Evolutionary conservation across 2,113 vertebrate genomes (phyloP).

Genomic region (Henicopernis longicauda): DNA sequence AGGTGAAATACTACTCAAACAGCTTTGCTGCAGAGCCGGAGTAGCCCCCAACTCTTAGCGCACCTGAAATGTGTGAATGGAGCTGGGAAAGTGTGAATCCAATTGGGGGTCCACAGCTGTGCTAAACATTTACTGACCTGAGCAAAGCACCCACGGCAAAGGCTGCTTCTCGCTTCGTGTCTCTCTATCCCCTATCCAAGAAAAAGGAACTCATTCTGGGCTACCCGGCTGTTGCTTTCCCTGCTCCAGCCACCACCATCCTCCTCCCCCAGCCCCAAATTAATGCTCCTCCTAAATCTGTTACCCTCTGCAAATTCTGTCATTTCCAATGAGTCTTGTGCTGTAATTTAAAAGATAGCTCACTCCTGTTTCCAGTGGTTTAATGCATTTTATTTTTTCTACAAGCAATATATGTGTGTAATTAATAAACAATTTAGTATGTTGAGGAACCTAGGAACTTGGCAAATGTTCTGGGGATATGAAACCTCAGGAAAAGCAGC

Average conservation of each 20-base stretch:
- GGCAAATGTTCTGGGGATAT: conserved; percentile 97
- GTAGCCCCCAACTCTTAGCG: neutral
- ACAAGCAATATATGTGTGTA: conserved; percentile 95
- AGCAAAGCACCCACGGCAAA: neutral
- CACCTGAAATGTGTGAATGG: neutral
- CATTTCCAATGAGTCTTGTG: conserved; percentile 59
- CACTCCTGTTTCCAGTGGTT: conserved; percentile 74
- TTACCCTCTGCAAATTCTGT: conserved; percentile 52
- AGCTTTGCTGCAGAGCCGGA: neutral
- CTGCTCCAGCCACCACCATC: neutral
- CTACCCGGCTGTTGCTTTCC: neutral
- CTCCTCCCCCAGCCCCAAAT: neutral
- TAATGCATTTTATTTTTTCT: conserved; percentile 86
- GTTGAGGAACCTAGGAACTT: conserved; percentile 94
- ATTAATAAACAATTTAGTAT: conserved; percentile 99
- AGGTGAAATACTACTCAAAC: neutral
- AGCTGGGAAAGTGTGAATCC: neutral
- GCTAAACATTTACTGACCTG: neutral
- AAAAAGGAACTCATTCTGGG: neutral
- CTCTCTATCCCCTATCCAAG: neutral
- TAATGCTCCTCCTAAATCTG: conserved; percentile 27
- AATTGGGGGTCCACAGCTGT: neutral
- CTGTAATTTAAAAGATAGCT: conserved; percentile 77
- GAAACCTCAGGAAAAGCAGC: conserved; percentile 94
- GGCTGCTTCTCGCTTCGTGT: neutral